Base-by-base conservation (phyloP, 2,888 invertebrate genomes). In the Polydrusus pterygomalis region DNA sequence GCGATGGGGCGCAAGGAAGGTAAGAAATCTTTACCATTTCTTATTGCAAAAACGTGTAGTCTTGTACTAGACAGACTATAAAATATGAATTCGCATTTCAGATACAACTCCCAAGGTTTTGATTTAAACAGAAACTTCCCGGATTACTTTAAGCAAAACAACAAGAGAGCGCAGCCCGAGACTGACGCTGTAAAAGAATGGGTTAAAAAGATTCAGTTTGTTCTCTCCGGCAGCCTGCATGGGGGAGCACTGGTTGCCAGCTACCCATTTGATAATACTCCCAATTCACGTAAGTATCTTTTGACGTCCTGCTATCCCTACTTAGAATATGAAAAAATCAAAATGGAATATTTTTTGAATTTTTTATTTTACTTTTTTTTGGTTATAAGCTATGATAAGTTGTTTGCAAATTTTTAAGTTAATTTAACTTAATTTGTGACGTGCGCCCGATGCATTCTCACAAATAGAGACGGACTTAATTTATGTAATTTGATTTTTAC, bases 91-190 rank as follows among this genome's bases (percentile, higher is more conserved):
- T 68, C 43, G 1, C 25, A 40, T 82, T 83, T 20, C 83, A 95
- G 96, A 82, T 95, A 95, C 87, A 97, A 97, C 86, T 94, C 96
- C 0, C 91, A 95, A 47, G 95, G 95, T 7, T 95, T 94, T 85
- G 98, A 98, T 86, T 88, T 98, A 82, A 98, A 98, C 88, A 92
- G 98, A 71, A 98, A 98, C 89, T 98, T 98, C 88, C 98, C 98
- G 0, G 98, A 98, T 88, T 95, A 95, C 87, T 97, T 97, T 89
- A 96, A 96, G 85, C 92, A 94, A 82, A 96, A 96, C 87, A 94
- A 94, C 81, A 95, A 95, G 84, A 92, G 94, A 82, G 93, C 93
- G 0, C 97, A 98, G 86, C 96, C 97, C n/a, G 98, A 98, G 89
- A 97, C 97, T 0, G 95, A 95, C 83, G 96, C 97, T 0, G 94